Base-by-base conservation (phyloP, 2,888 invertebrate species). In the Apamea monoglypha region DNA sequence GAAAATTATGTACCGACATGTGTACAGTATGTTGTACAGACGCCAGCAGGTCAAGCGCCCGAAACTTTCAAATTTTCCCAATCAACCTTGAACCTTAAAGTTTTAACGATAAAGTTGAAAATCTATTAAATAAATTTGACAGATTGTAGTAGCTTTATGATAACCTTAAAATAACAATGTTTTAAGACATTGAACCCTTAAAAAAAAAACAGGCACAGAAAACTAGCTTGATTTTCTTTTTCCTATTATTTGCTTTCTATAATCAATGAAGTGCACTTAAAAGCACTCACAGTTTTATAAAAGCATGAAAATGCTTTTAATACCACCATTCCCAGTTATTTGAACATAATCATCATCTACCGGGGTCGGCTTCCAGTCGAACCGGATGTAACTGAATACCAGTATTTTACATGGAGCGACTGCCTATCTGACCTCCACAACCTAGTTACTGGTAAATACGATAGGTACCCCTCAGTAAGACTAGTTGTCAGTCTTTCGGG, bases 161-260 rank as follows among this genome's bases (percentile, higher is more conserved):
- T 63, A 40, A 79, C 12, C 36, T 14, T 36, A 36, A 47, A 36
- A 36, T 82, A 44, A 76, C 36, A 36, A 64, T 12, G 18, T 66
- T 79, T 76, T 47, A 29, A 40, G 25, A 76, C 44, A 14, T 29
- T 29, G 14, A 82, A 14, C 14, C 47, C 6, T 5, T 29, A 12
- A 8, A 79, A 78, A 61, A 14, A 18, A 12, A 75, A 56, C n/a
- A 63, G 18, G 44, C 7, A 12, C 18, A 53, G 14, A 32, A 61
- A n/a, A 44, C 18, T 32, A 32, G n/a, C n/a, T 78, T 12, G 44
- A 53, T 50, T 40, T 6, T 10, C 7, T 70, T 69, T 59, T 40
- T 25, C 8, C 14, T 25, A 40, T 25, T 36, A 8, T 44, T 81
- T 50, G 40, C 16, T 80, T 12, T 18, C 1, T 14, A 25, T 47